phyloP scores from a whole-genome alignment of 2,888 invertebrate genomes.

The Thumatha senex region DNA sequence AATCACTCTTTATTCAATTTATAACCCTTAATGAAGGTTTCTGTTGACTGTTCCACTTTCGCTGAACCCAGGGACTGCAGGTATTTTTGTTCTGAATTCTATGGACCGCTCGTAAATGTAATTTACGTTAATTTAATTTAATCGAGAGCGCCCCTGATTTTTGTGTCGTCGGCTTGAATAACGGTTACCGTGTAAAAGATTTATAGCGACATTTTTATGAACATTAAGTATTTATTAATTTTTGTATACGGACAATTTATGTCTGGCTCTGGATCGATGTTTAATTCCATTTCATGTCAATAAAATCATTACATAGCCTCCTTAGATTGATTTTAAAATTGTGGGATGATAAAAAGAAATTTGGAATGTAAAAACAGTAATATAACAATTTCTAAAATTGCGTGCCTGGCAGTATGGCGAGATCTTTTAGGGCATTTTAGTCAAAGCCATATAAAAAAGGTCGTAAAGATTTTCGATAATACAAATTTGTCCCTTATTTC shows the following conservation, averaged over 20 bases:
- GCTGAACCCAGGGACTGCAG: conserved; percentile 21
- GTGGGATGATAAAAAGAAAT: too few relatives aligned
- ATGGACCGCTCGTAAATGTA: conserved; percentile 19
- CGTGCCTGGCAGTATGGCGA: too few relatives aligned
- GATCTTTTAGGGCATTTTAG: too few relatives aligned
- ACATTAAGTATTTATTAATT: neutral
- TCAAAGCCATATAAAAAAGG: too few relatives aligned
- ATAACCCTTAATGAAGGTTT: conserved; percentile 38
- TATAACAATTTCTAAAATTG: too few relatives aligned
- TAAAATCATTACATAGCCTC: too few relatives aligned
- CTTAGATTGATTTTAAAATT: too few relatives aligned
- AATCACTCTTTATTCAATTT: conserved; percentile 30
- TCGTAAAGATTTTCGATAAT: too few relatives aligned
- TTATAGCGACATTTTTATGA: conserved; percentile 1
- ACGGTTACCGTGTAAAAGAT: conserved; percentile 4
- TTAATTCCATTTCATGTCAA: too few relatives aligned
- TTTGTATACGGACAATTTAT: neutral
- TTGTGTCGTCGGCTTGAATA: conserved; percentile 13
- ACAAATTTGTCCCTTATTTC: too few relatives aligned
- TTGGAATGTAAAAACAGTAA: too few relatives aligned
- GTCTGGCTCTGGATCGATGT: too few relatives aligned
- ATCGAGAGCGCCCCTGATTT: conserved; percentile 10
- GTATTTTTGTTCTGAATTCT: conserved; percentile 31
- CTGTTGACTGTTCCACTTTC: conserved; percentile 35
- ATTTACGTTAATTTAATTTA: conserved; percentile 33